These are phyloP conservation scores for Thelaira solivaga DNA, from an alignment of 2,888 invertebrate genomes.

Conservation along the genomic window DNA sequence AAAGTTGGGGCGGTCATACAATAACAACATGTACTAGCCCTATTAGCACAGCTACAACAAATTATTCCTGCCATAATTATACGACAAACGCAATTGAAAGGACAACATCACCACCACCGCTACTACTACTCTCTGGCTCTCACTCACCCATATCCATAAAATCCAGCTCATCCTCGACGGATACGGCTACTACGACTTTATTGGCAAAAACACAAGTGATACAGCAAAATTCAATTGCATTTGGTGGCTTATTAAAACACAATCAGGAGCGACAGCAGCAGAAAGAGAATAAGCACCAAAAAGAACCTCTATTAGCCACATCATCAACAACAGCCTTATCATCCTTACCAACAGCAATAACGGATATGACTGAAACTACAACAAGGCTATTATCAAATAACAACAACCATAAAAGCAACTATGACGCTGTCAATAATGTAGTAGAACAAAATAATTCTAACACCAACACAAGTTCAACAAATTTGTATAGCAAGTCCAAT, in stretches of 20 bases:
- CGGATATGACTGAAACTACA: background rate
- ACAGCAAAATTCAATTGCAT: slow-evolving; percentile 45
- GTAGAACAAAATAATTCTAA: too few species aligned
- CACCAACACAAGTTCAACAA: slow-evolving; percentile 37
- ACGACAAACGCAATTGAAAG: background rate
- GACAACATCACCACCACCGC: background rate
- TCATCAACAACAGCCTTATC: slow-evolving; percentile 4
- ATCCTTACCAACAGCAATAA: slow-evolving; percentile 13
- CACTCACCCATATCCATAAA: background rate
- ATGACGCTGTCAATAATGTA: slow-evolving; percentile 55
- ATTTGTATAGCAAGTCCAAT: slow-evolving; percentile 35
- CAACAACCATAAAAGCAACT: slow-evolving; percentile 17
- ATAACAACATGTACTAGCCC: background rate
- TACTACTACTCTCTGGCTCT: too few species aligned
- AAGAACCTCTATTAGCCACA: slow-evolving; percentile 13
- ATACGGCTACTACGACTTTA: slow-evolving; percentile 20
- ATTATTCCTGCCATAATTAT: slow-evolving; percentile 29
- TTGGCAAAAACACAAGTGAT: slow-evolving; percentile 33
- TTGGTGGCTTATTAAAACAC: slow-evolving; percentile 39
- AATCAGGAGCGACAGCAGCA: slow-evolving; percentile 6
- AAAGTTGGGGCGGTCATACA: slow-evolving; percentile 29
- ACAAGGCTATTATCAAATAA: slow-evolving; percentile 14
- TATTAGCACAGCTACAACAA: background rate
- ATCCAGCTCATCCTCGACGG: background rate
- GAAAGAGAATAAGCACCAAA: background rate